Evolutionary conservation across 2,888 invertebrate species (phyloP), one percentile per base, ranked within the genome.

Genomic region (Chymomyza amoena): DNA sequence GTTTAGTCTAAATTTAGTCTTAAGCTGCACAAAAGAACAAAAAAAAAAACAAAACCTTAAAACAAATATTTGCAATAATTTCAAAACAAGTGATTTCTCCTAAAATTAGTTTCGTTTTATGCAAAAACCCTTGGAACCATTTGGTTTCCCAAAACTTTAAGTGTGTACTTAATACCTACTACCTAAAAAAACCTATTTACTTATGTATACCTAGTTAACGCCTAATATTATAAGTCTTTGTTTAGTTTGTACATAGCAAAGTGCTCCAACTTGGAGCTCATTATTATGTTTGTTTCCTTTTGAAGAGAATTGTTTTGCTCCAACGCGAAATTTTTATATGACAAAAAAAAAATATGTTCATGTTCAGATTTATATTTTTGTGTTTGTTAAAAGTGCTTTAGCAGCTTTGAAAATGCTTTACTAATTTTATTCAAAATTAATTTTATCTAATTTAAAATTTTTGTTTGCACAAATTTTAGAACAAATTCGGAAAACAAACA

Each of bases 401-500:
- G 73, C 78, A 72, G 76, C 64, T 75, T 69, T 71, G 52, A 64
- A 78, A 78, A 82, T 82, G 83, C 83, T 87, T 87, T 87, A 85
- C 74, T 78, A 77, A 81, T 75, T 75, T 81, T 81, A 78, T 75
- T 68, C 73, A 77, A 78, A 78, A 72, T 73, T 70, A 66, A 64
- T 70, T 65, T 59, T 51, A 36, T 62, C 39, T 39, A 20, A 20
- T 10, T 52, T 63, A 15, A 13, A 62, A 54, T 54, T 15, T n/a
- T 63, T 52, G 9, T 28, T 25, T 28, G 63, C 52, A 54, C 32
- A 25, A 68, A 68, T 71, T 73, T 70, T 78, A 68, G 72, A 88
- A 86, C 90, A 90, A 89, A 89, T 90, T 89, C 89, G 89, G 89
- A 80, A 77, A 64, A 70, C 71, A 89, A 84, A 89, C 89, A 89